Conservation (phyloP, 2,797 vertebrate genomes). For the Acipenser oxyrinchus region DNA sequence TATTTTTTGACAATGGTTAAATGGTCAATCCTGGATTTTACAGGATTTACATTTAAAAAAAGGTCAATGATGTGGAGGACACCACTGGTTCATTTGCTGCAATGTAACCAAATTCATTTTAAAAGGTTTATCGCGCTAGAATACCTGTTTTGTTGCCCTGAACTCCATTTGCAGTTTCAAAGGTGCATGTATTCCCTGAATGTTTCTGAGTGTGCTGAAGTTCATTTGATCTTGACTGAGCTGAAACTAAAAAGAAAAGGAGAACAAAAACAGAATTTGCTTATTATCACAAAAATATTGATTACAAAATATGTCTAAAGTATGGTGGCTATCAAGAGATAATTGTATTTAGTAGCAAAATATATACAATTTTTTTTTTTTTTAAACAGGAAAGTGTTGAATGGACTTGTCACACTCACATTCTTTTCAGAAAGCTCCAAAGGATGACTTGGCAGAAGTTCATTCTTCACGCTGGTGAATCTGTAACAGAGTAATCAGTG, state of each 20-base stretch:
- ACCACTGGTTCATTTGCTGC: too few species aligned
- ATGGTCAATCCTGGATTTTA: too few species aligned
- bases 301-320: too few species aligned
- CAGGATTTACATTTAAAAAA: too few species aligned
- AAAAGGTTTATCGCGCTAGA: background rate
- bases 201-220: slow-evolving; percentile 82
- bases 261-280: background rate
- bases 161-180: slow-evolving; percentile 96
- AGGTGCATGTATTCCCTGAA: slow-evolving; percentile 89
- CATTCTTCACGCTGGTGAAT: slow-evolving; percentile 83
- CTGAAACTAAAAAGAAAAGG: slow-evolving; percentile 61
- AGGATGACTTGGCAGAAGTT: slow-evolving; percentile 80
- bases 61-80: too few species aligned
- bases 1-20: too few species aligned
- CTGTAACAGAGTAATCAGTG: slow-evolving; percentile 41
- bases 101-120: background rate
- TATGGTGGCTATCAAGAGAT: too few species aligned
- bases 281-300: too few species aligned
- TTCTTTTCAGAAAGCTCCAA: slow-evolving; percentile 90
- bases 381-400: too few species aligned
- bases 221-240: slow-evolving; percentile 89
- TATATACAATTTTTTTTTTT: too few species aligned
- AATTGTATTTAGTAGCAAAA: too few species aligned
- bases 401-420: slow-evolving; percentile 56
- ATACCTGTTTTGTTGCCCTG: slow-evolving; percentile 84